Evolutionary conservation across 2,113 vertebrate species (phyloP), one percentile per base, ranked within the genome.

Genomic region (Meriones unguiculatus): DNA sequence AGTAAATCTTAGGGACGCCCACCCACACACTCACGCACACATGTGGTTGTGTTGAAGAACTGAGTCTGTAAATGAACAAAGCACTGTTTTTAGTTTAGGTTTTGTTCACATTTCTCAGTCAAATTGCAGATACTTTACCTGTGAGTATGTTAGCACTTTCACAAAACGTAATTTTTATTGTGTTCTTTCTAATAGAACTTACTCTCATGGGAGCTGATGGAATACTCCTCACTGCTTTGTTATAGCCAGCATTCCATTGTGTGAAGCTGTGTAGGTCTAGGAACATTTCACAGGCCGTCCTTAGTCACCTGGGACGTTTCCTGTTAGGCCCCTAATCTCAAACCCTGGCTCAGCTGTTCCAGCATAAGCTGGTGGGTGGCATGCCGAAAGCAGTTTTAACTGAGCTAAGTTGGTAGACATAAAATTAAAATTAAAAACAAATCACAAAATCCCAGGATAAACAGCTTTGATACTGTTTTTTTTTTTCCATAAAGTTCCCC

Each of bases 351-450:
- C 72, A 32, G 30, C 65, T 13, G 50, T 64, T 69, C 25, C 0
- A 94, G 67, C 35, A 46, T 17, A 54, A 28, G 81, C n/a, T 85
- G 22, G 77, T 89, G 75, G 30, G 46, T 78, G 38, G 52, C 65
- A 54, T 67, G 22, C 92, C 87, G 95, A 52, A 93, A 95, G 62
- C 91, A 89, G 30, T 28, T 93, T 25, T 81, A 81, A 96, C 87
- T 91, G 75, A 93, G 35, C 38, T 89, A 95, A 92, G 17, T 95
- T 92, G 64, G 46, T 93, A 30, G 72, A 95, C 97, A 97, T 97
- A 92, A 95, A 97, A 89, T 93, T 91, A 92, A 95, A 96, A 97
- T 97, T 93, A 81, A 95, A 97, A 98, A 50, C 73, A 90, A 95
- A 91, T 96, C 91, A 86, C 18, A 94, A 76, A 94, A 90, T 96